Conservation (phyloP, 53 echinoderm and acorn worm genomes). For the Apostichopus leukothele region DNA sequence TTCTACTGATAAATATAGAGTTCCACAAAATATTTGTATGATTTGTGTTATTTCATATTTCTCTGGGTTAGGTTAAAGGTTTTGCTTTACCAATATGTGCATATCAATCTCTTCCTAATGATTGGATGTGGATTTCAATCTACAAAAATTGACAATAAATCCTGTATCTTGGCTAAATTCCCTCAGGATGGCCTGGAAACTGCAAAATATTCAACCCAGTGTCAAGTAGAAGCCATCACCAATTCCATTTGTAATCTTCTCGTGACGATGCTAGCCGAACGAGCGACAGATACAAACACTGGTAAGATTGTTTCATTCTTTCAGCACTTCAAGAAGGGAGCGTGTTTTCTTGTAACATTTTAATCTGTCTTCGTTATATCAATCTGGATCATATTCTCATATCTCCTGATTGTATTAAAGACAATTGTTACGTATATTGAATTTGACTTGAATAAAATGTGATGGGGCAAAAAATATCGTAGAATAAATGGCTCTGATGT, state of each 20-base stretch:
- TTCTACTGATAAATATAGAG: too few relatives aligned
- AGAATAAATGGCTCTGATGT: too few relatives aligned
- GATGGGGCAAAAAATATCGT: too few relatives aligned
- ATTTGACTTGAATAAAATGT: too few relatives aligned
- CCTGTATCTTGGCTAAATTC: background rate
- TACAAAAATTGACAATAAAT: background rate
- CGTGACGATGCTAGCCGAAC: constrained; percentile 81
- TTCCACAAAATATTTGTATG: too few relatives aligned
- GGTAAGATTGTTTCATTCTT: background rate
- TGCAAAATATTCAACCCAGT: constrained; percentile 71
- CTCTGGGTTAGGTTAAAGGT: background rate
- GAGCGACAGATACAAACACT: constrained; percentile 62
- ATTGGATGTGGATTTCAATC: too few relatives aligned
- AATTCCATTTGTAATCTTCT: constrained; percentile 89
- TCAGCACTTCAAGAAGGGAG: background rate
- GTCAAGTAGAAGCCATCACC: constrained; percentile 77
- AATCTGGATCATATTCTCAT: too few relatives aligned
- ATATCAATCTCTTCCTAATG: too few relatives aligned
- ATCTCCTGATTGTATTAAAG: too few relatives aligned
- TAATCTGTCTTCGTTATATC: too few relatives aligned
- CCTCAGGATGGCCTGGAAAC: constrained; percentile 84
- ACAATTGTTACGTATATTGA: too few relatives aligned
- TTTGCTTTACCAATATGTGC: too few relatives aligned
- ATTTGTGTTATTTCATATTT: background rate
- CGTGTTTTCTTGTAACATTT: background rate